phyloP scores from a whole-genome alignment of 2,888 invertebrate species.

The Drosophila hamatofila region DNA sequence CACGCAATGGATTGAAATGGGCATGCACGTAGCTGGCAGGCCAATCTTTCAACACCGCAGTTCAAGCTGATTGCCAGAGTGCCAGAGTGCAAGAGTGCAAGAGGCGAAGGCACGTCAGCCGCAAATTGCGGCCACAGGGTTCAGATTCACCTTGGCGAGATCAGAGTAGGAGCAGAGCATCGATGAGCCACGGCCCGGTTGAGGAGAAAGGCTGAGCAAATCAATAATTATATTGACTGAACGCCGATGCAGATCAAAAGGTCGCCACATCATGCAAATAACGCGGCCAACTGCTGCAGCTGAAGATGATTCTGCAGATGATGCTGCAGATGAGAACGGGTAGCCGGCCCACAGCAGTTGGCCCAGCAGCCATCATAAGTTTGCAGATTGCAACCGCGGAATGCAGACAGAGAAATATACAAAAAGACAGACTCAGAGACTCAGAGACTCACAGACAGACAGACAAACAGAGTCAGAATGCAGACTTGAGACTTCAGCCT shows the following conservation, averaged over 20 bases:
- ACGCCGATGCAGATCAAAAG: slow-evolving; percentile 79
- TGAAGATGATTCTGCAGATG: slow-evolving; percentile 17
- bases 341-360: slow-evolving; percentile 10
- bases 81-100: slow-evolving; percentile 55
- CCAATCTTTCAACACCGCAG: slow-evolving; percentile 48
- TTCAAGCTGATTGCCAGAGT: slow-evolving; percentile 72
- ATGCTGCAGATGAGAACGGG: slow-evolving; percentile 20
- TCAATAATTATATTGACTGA: slow-evolving; percentile 79
- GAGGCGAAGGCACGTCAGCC: slow-evolving; percentile 61
- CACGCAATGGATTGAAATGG: slow-evolving; percentile 37
- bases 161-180: slow-evolving; percentile 38
- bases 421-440: slow-evolving; percentile 2
- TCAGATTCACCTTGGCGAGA: slow-evolving; percentile 52
- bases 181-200: slow-evolving; percentile 32
- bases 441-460: slow-evolving; percentile 19
- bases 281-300: slow-evolving; percentile 30
- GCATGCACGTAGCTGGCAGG: slow-evolving; percentile 57
- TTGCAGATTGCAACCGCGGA: slow-evolving; percentile 60
- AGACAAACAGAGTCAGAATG: slow-evolving; percentile 32
- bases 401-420: slow-evolving; percentile 39
- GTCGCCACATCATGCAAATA: slow-evolving; percentile 73
- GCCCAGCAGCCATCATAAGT: slow-evolving; percentile 49
- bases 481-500: slow-evolving; percentile 38
- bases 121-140: slow-evolving; percentile 64
- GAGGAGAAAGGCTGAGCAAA: slow-evolving; percentile 66